Conservation (phyloP, 2,888 invertebrate species). For the Monopis laevigella region DNA sequence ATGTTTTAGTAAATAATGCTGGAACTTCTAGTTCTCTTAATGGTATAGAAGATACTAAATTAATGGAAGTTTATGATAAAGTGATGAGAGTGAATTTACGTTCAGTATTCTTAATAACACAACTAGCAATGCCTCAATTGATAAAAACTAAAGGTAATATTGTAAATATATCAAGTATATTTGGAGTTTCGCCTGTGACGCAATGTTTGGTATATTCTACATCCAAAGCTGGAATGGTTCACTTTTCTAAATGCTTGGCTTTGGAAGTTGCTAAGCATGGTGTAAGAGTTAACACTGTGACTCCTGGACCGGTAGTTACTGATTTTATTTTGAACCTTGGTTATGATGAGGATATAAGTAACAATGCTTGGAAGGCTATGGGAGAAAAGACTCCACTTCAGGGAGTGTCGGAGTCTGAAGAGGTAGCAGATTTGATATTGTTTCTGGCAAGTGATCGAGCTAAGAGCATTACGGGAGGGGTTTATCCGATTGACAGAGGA, state of each 20-base stretch:
- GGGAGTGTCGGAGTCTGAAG: conserved; percentile 15
- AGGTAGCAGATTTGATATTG: conserved; percentile 25
- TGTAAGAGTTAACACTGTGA: conserved; percentile 16
- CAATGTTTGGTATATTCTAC: not conserved
- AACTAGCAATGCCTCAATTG: conserved; percentile 17
- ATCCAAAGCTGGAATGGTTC: conserved; percentile 12
- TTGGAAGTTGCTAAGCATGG: conserved; percentile 14
- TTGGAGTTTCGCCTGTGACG: conserved; percentile 29
- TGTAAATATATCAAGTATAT: conserved; percentile 12
- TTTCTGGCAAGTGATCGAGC: conserved; percentile 28
- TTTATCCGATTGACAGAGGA: not conserved
- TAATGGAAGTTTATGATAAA: conserved; percentile 11
- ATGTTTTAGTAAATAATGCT: conserved; percentile 17
- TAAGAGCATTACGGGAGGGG: conserved; percentile 17
- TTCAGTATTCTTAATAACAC: conserved; percentile 11
- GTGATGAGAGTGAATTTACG: conserved; percentile 10
- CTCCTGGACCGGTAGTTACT: not conserved
- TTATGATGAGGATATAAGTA: not conserved
- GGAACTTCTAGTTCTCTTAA: conserved; percentile 4
- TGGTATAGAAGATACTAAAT: not conserved
- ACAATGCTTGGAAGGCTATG: not conserved
- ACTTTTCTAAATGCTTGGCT: conserved; percentile 9
- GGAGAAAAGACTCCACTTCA: conserved; percentile 4
- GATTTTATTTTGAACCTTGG: not conserved
- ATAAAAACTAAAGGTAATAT: conserved; percentile 19